Evolutionary conservation across 2,888 invertebrate species (phyloP).

Genomic region (Rhagonycha lutea): DNA sequence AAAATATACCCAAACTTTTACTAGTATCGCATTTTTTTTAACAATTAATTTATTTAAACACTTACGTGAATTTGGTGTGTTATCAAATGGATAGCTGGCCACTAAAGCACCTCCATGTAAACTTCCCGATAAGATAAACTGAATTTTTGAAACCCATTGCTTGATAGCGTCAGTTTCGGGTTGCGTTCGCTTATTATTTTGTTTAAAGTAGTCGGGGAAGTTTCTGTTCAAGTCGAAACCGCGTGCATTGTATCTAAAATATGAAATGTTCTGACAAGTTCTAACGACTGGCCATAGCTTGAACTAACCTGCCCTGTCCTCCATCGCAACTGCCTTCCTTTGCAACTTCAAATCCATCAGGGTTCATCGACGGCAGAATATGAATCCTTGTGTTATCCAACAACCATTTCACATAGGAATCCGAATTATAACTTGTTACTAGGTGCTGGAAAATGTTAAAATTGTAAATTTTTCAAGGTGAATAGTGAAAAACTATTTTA

Average conservation of each 20-base stretch:
- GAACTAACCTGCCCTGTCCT: constrained; percentile 77
- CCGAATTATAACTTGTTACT: constrained; percentile 79
- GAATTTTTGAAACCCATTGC: constrained; percentile 91
- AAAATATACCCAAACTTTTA: background rate
- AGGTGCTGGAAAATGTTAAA: constrained; percentile 67
- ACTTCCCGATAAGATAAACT: constrained; percentile 92
- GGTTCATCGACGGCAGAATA: constrained; percentile 97
- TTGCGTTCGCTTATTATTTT: constrained; percentile 84
- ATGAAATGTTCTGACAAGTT: background rate
- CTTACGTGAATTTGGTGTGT: constrained; percentile 92
- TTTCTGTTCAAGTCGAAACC: constrained; percentile 93
- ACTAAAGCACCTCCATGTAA: constrained; percentile 94
- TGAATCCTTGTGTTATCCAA: constrained; percentile 95
- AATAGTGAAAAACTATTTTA: background rate
- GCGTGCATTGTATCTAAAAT: constrained; percentile 77
- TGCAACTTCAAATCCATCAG: constrained; percentile 94
- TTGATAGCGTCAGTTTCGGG: constrained; percentile 95
- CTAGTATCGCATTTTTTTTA: background rate
- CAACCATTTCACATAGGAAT: constrained; percentile 87
- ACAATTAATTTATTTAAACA: constrained; percentile 34
- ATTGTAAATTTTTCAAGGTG: background rate
- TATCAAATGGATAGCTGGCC: constrained; percentile 96
- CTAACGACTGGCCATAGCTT: background rate
- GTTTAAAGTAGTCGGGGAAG: constrained; percentile 93
- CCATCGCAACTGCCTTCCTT: constrained; percentile 88